A percentile compares a stretch with the other conserved stretches of the same genome.
Evolutionary conservation across 2,113 vertebrate species (phyloP).

Genomic region (Lamprotornis superbus): DNA sequence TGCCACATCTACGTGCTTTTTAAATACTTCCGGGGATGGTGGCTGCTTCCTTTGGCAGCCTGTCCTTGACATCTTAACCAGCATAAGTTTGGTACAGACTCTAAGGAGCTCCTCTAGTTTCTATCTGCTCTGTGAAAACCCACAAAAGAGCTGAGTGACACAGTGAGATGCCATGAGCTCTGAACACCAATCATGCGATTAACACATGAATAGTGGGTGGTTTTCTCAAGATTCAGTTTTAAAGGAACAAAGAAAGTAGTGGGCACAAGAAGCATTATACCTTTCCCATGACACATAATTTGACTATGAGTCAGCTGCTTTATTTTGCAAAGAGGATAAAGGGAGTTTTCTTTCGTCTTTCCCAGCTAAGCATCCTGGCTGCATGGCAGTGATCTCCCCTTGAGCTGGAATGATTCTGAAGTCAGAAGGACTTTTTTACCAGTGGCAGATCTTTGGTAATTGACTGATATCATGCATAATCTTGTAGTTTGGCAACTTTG

Average conservation of each 20-base stretch:
- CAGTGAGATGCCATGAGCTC: not conserved
- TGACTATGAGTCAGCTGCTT: not conserved
- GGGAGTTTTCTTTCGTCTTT: not conserved
- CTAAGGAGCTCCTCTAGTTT: not conserved
- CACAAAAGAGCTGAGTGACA: not conserved
- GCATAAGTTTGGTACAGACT: not conserved
- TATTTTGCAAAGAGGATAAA: not conserved
- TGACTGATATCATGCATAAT: fast-evolving
- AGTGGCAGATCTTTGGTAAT: not conserved
- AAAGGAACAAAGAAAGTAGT: not conserved
- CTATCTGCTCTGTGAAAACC: not conserved
- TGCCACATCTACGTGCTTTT: not conserved
- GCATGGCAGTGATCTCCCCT: not conserved
- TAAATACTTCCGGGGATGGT: not conserved
- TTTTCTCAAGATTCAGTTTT: not conserved
- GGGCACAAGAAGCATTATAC: not conserved
- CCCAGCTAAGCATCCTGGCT: not conserved
- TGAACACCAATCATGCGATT: not conserved
- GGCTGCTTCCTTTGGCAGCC: not conserved
- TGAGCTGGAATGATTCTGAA: not conserved
- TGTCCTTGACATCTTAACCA: not conserved
- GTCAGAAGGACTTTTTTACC: not conserved
- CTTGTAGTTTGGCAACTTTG: not conserved
- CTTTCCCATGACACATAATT: not conserved
- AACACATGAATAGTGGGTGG: not conserved